A percentile compares a stretch with the other conserved stretches of the same genome.
Conservation (phyloP, 2,888 invertebrate genomes). For the Acleris holmiana region DNA sequence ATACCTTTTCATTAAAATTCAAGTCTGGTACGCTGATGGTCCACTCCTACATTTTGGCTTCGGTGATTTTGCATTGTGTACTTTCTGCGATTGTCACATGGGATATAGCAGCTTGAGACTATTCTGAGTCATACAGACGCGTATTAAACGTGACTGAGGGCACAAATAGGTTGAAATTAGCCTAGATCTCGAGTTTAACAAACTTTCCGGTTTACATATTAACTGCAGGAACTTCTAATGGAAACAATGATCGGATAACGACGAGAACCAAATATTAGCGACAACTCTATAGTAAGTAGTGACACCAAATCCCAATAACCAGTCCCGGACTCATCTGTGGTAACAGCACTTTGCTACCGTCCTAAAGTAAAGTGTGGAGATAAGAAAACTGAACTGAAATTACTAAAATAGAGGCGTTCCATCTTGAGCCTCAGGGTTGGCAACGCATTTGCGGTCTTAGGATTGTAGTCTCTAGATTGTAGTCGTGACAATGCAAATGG, state of each 20-base stretch:
- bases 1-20: slow-evolving; percentile 30
- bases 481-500: too few relatives aligned
- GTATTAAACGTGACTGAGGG: slow-evolving; percentile 26
- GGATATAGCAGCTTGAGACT: slow-evolving; percentile 5
- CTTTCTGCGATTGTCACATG: slow-evolving; percentile 12
- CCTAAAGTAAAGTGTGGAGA: too few relatives aligned
- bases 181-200: slow-evolving; percentile 26
- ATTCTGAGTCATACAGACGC: background rate
- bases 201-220: slow-evolving; percentile 14
- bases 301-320: too few relatives aligned
- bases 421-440: too few relatives aligned
- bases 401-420: too few relatives aligned
- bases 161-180: slow-evolving; percentile 14
- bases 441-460: too few relatives aligned
- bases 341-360: too few relatives aligned
- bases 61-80: background rate
- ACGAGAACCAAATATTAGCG: too few relatives aligned
- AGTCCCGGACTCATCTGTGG: too few relatives aligned
- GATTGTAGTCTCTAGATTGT: too few relatives aligned
- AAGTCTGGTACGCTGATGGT: slow-evolving; percentile 6
- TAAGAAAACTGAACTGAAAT: too few relatives aligned
- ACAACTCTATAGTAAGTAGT: too few relatives aligned
- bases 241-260: slow-evolving; percentile 5
- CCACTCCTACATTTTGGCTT: slow-evolving; percentile 15
- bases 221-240: slow-evolving; percentile 24